phyloP scores from a whole-genome alignment of 2,113 vertebrate genomes.

The Cromileptes altivelis region DNA sequence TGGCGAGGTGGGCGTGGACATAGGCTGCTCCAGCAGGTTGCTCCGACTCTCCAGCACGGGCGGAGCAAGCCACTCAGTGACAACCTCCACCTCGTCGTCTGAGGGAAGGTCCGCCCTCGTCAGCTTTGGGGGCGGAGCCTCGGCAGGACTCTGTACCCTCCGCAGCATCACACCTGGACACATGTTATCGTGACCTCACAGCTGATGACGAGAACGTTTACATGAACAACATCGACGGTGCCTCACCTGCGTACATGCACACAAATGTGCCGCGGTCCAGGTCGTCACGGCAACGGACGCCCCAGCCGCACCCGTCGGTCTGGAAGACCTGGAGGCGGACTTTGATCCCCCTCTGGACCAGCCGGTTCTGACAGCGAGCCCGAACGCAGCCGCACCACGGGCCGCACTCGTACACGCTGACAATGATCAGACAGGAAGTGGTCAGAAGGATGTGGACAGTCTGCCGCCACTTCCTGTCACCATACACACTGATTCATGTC shows the following conservation, averaged over 20 bases:
- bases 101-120: constrained; percentile 66
- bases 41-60: constrained; percentile 52
- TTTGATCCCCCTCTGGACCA: constrained; percentile 92
- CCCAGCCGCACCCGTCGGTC: constrained; percentile 90
- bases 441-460: too few relatives aligned
- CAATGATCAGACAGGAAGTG: too few relatives aligned
- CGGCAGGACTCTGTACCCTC: constrained; percentile 9
- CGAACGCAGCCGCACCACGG: constrained; percentile 91
- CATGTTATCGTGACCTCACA: too few relatives aligned
- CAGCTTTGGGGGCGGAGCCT: constrained; percentile 53
- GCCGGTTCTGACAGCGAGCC: constrained; percentile 91
- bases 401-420: constrained; percentile 93
- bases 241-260: constrained; percentile 93
- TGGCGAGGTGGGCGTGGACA: neutral
- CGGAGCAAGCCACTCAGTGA: constrained; percentile 83
- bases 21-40: constrained; percentile 27
- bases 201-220: too few relatives aligned
- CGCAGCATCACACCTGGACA: constrained; percentile 78
- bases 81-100: constrained; percentile 86
- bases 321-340: constrained; percentile 94
- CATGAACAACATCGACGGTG: too few relatives aligned
- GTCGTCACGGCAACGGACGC: constrained; percentile 94
- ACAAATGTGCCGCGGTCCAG: constrained; percentile 94
- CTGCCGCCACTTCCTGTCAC: too few relatives aligned
- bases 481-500: too few relatives aligned